A percentile compares a stretch with the other conserved stretches of the same genome.
Conservation (phyloP, 2,113 vertebrate genomes). For the Oxyura jamaicensis region DNA sequence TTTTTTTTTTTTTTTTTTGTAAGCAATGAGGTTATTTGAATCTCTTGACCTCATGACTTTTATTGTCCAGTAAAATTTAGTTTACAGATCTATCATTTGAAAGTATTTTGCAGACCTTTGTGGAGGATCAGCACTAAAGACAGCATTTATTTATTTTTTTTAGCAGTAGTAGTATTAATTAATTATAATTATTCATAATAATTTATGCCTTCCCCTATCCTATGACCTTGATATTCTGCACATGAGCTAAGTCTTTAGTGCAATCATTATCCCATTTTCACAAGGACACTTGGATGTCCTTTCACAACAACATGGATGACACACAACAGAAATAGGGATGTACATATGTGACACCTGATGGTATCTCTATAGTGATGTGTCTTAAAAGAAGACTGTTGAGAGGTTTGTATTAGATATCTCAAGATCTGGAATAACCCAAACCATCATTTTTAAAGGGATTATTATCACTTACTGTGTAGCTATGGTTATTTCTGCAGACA, state of each 20-base stretch:
- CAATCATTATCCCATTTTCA: neutral
- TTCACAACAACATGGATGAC: neutral
- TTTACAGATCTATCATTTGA: neutral
- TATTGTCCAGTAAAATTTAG: neutral
- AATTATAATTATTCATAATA: neutral
- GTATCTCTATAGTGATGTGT: neutral
- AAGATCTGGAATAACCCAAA: neutral
- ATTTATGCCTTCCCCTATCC: neutral
- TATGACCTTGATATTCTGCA: neutral
- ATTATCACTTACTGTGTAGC: neutral
- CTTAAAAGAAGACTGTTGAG: neutral
- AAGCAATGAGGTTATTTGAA: neutral
- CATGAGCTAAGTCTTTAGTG: neutral
- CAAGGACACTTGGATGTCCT: neutral
- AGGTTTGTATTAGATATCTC: neutral
- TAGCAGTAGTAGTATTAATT: neutral
- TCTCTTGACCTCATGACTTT: neutral
- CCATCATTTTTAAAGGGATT: neutral
- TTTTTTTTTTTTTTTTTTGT: neutral
- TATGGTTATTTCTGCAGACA: neutral
- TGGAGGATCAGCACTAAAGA: neutral
- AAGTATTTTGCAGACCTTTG: neutral
- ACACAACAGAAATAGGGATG: neutral
- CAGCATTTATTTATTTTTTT: neutral
- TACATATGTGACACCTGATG: neutral